Percentiles rank a stretch among this genome's conserved stretches.
phyloP scores from a whole-genome alignment of 2,888 invertebrate species.

The Hydropsyche betteni region DNA sequence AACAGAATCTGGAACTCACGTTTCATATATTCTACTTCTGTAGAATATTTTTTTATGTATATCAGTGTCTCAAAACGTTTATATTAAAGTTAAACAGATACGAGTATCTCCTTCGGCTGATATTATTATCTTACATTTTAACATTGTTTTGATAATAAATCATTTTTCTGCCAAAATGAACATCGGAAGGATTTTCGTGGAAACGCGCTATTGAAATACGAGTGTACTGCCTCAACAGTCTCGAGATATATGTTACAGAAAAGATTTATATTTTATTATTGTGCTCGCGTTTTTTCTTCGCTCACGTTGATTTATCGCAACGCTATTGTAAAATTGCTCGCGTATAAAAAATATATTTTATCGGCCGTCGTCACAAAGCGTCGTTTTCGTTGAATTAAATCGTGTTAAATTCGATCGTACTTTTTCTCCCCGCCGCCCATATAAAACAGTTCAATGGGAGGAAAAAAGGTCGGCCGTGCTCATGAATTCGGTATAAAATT shows the following conservation, averaged over 20 bases:
- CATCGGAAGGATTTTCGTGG: constrained; percentile 26
- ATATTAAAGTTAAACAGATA: constrained; percentile 31
- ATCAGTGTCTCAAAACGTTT: neutral
- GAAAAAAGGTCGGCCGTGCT: no score
- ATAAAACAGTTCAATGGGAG: no score
- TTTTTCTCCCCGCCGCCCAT: no score
- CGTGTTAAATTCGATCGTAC: no score
- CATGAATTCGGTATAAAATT: no score
- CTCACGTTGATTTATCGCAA: constrained; percentile 24
- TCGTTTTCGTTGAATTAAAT: no score
- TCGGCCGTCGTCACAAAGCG: no score
- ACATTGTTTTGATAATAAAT: constrained; percentile 33
- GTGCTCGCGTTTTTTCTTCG: neutral
- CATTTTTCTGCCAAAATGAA: constrained; percentile 32
- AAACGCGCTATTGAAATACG: constrained; percentile 22
- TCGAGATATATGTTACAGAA: constrained; percentile 17
- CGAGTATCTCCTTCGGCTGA: neutral
- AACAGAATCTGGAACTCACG: neutral
- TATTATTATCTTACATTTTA: constrained; percentile 31
- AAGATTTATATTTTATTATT: constrained; percentile 27
- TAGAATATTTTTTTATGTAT: neutral
- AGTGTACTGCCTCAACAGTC: constrained; percentile 1
- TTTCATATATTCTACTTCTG: neutral
- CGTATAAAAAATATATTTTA: no score
- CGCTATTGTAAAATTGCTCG: no score